Percentiles rank a stretch among this genome's conserved stretches.
Evolutionary conservation across 2,888 invertebrate species (phyloP).

Genomic region (Galerucella calmariensis): DNA sequence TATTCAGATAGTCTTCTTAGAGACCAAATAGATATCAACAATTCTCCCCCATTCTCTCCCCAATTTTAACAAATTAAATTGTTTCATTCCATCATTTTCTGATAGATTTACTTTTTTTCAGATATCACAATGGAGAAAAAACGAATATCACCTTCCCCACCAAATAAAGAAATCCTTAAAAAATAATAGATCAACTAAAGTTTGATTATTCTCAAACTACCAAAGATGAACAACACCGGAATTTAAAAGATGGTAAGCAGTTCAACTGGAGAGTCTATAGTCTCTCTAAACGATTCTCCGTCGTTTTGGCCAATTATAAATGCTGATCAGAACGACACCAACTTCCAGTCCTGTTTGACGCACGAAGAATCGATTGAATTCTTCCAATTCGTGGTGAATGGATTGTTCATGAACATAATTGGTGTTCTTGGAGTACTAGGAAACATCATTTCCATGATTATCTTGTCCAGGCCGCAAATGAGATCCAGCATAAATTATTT

Average conservation of each 20-base stretch:
- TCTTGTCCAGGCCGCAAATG: constrained; percentile 93
- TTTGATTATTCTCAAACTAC: background rate
- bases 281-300: constrained; percentile 16
- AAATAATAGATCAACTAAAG: background rate
- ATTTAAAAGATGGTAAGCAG: background rate
- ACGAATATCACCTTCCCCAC: too few species aligned
- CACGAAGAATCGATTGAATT: constrained; percentile 34
- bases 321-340: constrained; percentile 33
- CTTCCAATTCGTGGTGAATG: constrained; percentile 83
- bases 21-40: too few species aligned
- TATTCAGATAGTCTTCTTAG: too few species aligned
- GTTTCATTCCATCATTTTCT: too few species aligned
- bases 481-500: constrained; percentile 95
- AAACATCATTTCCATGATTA: constrained; percentile 90
- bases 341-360: constrained; percentile 36
- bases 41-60: too few species aligned
- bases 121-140: background rate
- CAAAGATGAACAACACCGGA: background rate
- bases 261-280: constrained; percentile 2
- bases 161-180: background rate
- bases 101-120: background rate
- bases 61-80: too few species aligned
- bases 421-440: constrained; percentile 88
- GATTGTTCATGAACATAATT: constrained; percentile 82
- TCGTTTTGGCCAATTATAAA: constrained; percentile 24